Percentiles rank a stretch among this genome's conserved stretches.
These are phyloP conservation scores for Dasypus novemcinctus DNA, from an alignment of 2,113 vertebrate genomes.

Conservation along the genomic window DNA sequence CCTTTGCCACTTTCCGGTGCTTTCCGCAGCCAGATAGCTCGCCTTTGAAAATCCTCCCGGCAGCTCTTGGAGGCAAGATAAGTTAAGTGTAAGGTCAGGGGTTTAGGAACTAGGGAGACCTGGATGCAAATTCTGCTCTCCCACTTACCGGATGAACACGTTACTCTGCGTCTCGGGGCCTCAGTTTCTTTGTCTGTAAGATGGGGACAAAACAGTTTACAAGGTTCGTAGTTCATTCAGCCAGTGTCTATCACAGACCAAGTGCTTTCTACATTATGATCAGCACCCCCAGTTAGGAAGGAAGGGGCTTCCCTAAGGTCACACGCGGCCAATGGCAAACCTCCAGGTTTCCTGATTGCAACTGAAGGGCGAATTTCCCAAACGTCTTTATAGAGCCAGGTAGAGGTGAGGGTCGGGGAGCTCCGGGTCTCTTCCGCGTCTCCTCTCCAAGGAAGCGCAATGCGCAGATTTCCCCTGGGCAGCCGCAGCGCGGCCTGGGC, in stretches of 20 bases:
- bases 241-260: background rate
- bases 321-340: background rate
- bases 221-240: background rate
- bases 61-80: background rate
- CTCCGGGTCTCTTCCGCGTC: rapidly evolving
- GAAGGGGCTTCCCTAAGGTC: background rate
- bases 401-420: background rate
- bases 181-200: background rate
- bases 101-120: background rate
- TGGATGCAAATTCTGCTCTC: background rate
- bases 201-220: background rate
- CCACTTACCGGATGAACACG: background rate
- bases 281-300: background rate
- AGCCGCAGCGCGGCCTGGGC: background rate
- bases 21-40: background rate
- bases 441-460: rapidly evolving
- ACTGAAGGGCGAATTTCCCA: background rate
- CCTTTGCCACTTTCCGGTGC: background rate
- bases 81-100: background rate
- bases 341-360: background rate
- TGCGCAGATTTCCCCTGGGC: background rate
- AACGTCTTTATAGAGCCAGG: background rate
- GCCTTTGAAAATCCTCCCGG: background rate
- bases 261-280: background rate
- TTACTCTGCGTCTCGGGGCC: background rate